Conservation (phyloP, 2,797 vertebrate genomes). For the Sebastes kiyomatsui region DNA sequence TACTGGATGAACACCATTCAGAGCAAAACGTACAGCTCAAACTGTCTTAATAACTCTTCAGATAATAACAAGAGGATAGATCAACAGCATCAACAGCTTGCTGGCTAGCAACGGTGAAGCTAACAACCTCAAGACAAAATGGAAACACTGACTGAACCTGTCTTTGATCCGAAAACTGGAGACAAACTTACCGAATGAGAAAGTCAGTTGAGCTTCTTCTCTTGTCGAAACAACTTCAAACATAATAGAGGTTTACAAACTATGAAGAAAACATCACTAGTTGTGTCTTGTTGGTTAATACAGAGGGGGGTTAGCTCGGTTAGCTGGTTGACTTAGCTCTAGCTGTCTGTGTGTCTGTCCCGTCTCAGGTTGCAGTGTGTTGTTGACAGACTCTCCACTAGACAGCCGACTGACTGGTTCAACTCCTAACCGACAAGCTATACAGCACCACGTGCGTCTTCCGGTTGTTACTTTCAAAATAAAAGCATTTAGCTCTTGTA, state of each 20-base stretch:
- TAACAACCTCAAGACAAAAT: slow-evolving; percentile 73
- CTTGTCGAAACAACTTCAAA: slow-evolving; percentile 24
- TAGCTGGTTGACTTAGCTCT: slow-evolving; percentile 66
- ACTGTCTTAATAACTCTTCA: neutral
- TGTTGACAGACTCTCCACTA: slow-evolving; percentile 71
- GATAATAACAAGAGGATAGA: neutral
- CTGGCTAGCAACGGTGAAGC: slow-evolving; percentile 55
- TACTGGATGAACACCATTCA: neutral
- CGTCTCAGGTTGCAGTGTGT: slow-evolving; percentile 78
- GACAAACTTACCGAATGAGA: slow-evolving; percentile 67
- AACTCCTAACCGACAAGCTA: no score
- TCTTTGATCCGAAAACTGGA: slow-evolving; percentile 30
- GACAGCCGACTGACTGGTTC: slow-evolving; percentile 43
- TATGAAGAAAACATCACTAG: neutral
- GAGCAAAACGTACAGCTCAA: neutral
- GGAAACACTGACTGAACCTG: slow-evolving; percentile 69
- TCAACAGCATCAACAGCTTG: slow-evolving; percentile 33
- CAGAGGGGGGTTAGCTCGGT: no score
- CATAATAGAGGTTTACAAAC: neutral
- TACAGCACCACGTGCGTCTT: rapidly evolving
- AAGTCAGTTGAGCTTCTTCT: slow-evolving; percentile 20
- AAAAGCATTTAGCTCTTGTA: neutral
- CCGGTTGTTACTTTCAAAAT: slow-evolving; percentile 43
- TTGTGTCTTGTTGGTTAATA: slow-evolving; percentile 15
- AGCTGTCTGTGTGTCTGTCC: slow-evolving; percentile 58